These are phyloP conservation scores for Arenaria interpres DNA, from an alignment of 2,113 vertebrate genomes.

Conservation along the genomic window DNA sequence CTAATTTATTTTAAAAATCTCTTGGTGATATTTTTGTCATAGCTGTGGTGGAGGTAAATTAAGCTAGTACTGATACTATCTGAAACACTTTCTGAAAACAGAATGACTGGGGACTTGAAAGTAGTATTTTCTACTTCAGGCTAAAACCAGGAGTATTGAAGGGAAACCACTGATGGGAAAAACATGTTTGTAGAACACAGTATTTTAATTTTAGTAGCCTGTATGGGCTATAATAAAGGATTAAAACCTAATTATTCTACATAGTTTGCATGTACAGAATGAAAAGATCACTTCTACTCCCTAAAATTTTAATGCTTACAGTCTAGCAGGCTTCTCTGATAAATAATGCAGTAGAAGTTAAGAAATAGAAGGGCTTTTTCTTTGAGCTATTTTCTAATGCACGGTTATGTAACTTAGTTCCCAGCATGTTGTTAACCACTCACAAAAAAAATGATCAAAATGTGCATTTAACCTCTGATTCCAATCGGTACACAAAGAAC, in stretches of 20 bases:
- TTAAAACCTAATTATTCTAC: neutral
- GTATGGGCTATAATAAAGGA: neutral
- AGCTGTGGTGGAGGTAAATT: neutral
- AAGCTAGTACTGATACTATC: neutral
- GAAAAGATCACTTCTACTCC: neutral
- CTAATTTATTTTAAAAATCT: neutral
- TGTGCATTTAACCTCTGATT: neutral
- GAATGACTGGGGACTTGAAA: neutral
- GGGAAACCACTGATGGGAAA: neutral
- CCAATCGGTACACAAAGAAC: neutral
- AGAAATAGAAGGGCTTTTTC: neutral
- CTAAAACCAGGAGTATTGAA: neutral
- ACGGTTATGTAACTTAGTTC: neutral
- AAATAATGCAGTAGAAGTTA: neutral
- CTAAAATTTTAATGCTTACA: conserved; percentile 1
- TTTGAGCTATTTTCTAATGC: neutral
- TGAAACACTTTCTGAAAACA: neutral
- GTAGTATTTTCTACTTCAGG: neutral
- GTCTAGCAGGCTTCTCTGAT: neutral
- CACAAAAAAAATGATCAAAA: neutral
- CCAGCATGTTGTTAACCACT: neutral
- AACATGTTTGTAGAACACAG: neutral
- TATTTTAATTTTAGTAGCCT: neutral
- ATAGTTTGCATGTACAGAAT: neutral
- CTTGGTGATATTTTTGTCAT: neutral